These are phyloP conservation scores for Andinoacara biseriatus DNA, from an alignment of 2,113 vertebrate genomes.

Conservation along the genomic window DNA sequence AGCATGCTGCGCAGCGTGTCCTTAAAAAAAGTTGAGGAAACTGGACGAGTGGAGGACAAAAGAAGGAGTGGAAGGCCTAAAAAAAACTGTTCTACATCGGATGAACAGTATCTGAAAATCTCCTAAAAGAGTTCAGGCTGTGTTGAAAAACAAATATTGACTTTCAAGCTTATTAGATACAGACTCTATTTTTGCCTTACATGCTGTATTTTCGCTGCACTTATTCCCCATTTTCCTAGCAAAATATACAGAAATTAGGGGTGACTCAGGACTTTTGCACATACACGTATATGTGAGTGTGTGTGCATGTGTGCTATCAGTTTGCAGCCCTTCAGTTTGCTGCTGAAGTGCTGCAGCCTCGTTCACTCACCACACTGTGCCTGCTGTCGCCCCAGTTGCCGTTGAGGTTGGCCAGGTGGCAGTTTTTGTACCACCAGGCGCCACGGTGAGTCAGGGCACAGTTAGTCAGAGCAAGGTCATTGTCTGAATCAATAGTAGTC, in stretches of 20 bases:
- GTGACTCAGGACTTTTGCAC: not conserved
- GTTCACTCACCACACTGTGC: slow-evolving; percentile 86
- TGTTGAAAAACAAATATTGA: not conserved
- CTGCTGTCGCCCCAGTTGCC: slow-evolving; percentile 85
- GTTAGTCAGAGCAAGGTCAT: slow-evolving; percentile 88
- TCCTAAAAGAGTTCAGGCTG: too few species aligned
- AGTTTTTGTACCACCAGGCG: slow-evolving; percentile 91
- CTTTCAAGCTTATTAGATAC: not conserved
- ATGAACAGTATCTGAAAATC: not conserved
- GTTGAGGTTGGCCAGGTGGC: slow-evolving; percentile 89
- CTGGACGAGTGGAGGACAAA: not conserved
- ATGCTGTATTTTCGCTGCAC: not conserved
- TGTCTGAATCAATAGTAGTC: slow-evolving; percentile 87
- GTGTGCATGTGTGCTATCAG: not conserved
- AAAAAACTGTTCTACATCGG: not conserved
- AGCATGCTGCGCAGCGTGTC: too few species aligned
- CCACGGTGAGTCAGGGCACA: slow-evolving; percentile 87
- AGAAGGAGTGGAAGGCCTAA: too few species aligned
- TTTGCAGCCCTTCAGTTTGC: not conserved
- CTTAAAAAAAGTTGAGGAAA: too few species aligned
- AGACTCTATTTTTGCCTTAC: not conserved
- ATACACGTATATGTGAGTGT: not conserved
- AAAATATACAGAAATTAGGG: not conserved
- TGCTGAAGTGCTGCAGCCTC: not conserved
- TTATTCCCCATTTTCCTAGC: not conserved